A percentile compares a stretch with the other conserved stretches of the same genome.
These are phyloP conservation scores for Drosophila parthenogenetica DNA, from an alignment of 2,888 invertebrate species.

Conservation along the genomic window DNA sequence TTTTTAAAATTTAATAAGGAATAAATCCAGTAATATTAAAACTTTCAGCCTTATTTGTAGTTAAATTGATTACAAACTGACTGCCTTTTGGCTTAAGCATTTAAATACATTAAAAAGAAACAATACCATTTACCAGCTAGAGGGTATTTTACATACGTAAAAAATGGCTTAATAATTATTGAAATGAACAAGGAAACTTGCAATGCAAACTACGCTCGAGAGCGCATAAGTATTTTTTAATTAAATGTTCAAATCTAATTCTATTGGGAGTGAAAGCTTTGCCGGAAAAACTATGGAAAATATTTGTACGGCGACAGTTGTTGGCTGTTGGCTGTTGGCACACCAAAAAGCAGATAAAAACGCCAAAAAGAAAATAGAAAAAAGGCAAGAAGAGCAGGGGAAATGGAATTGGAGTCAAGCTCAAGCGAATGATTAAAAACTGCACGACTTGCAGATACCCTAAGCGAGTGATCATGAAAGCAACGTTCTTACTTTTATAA, in stretches of 20 bases:
- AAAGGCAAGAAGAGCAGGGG: slow-evolving; percentile 8
- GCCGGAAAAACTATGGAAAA: slow-evolving; percentile 10
- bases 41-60: too few species aligned
- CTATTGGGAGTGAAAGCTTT: not conserved
- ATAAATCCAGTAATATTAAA: too few species aligned
- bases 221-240: slow-evolving; percentile 45
- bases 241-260: slow-evolving; percentile 51
- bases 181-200: slow-evolving; percentile 35
- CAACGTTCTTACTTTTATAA: not conserved
- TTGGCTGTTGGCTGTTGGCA: not conserved
- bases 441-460: too few species aligned
- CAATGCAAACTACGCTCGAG: slow-evolving; percentile 33
- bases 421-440: too few species aligned
- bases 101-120: too few species aligned
- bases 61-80: too few species aligned
- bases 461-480: too few species aligned
- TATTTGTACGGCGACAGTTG: slow-evolving; percentile 9
- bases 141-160: not conserved
- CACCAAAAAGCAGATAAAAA: slow-evolving; percentile 15
- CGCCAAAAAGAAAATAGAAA: slow-evolving; percentile 14
- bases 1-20: too few species aligned
- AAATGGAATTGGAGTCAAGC: not conserved
- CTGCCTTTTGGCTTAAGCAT: too few species aligned
- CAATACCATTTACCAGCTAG: too few species aligned
- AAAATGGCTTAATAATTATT: slow-evolving; percentile 50